These are phyloP conservation scores for Larimichthys polyactis DNA, from an alignment of 2,113 vertebrate species.

Conservation along the genomic window DNA sequence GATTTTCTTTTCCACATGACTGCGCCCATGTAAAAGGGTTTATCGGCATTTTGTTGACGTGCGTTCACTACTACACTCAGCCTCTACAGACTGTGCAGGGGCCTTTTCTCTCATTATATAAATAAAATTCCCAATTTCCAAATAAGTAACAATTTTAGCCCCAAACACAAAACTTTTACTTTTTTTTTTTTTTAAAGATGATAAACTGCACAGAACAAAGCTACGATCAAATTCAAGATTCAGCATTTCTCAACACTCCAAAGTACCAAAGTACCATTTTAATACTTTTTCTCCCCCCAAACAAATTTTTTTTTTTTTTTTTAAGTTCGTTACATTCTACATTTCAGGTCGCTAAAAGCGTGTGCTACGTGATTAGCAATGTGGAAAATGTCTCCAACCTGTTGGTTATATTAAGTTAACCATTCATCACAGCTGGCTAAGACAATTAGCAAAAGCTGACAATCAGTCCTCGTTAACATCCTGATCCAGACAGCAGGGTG, in stretches of 20 bases:
- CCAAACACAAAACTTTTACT: background rate
- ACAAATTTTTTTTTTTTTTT: too few species aligned
- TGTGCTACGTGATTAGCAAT: slow-evolving; percentile 30
- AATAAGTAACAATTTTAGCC: slow-evolving; percentile 6
- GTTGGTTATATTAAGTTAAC: slow-evolving; percentile 10
- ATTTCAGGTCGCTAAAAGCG: slow-evolving; percentile 38
- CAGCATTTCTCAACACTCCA: slow-evolving; percentile 27
- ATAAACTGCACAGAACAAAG: slow-evolving; percentile 19
- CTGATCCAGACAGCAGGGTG: slow-evolving; percentile 34
- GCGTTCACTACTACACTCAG: background rate
- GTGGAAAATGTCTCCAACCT: slow-evolving; percentile 26
- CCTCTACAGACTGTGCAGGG: background rate
- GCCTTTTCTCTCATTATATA: background rate
- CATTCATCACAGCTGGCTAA: background rate
- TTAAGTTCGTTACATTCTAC: slow-evolving; percentile 52
- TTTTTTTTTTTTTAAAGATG: background rate
- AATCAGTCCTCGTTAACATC: background rate
- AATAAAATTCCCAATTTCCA: background rate
- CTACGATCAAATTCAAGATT: slow-evolving; percentile 20
- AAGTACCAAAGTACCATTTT: slow-evolving; percentile 23
- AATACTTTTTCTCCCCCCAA: slow-evolving; percentile 1
- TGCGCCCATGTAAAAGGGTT: background rate
- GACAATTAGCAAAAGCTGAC: slow-evolving; percentile 21
- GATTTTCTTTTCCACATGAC: background rate
- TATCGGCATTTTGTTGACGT: background rate